Evolutionary conservation across 2,113 vertebrate genomes (phyloP), one percentile per base, ranked within the genome.

Genomic region (Coracopsis vasa): DNA sequence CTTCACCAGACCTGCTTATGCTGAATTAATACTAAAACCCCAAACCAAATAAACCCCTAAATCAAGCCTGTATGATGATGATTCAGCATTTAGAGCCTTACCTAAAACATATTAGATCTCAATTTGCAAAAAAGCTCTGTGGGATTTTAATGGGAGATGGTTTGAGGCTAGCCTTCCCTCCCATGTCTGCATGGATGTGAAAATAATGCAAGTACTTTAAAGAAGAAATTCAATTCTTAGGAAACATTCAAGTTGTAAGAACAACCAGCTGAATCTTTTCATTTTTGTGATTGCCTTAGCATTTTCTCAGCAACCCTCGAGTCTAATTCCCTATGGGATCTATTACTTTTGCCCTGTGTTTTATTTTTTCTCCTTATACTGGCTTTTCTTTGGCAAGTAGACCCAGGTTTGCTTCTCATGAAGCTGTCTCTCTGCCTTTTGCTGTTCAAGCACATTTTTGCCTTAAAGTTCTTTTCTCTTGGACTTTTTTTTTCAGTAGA

Each of bases 311-410:
- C 86, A 89, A 84, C 73, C 61, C 48, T 82, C 7, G 39, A 73
- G 39, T n/a, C 86, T 79, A 80, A 78, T 89, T 85, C 51, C 89
- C 73, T 56, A 13, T 37, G 73, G 88, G 93, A 89, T 47, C 65
- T 51, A 92, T 87, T 94, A 78, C 61, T 95, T 95, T 83, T 44
- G 47, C 35, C 33, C 81, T 60, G 50, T 79, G 39, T 39, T 84
- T 91, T 51, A 48, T 33, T 44, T 78, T 87, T 77, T 75, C 79
- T 7, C 69, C 61, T 81, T 87, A 73, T 56, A 61, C 61, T 81
- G 72, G 67, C 86, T 71, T 88, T 88, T 90, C 62, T 84, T 91
- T 96, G 91, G 91, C 95, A 87, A 72, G n/a, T 47, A 94, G 50
- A 84, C 6, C 45, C 1, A 1, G 10, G 14, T 69, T 94, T 72